Percentiles rank a stretch among this genome's conserved stretches.
Evolutionary conservation across 2,888 invertebrate genomes (phyloP).

Genomic region (Loripinus fragilis): DNA sequence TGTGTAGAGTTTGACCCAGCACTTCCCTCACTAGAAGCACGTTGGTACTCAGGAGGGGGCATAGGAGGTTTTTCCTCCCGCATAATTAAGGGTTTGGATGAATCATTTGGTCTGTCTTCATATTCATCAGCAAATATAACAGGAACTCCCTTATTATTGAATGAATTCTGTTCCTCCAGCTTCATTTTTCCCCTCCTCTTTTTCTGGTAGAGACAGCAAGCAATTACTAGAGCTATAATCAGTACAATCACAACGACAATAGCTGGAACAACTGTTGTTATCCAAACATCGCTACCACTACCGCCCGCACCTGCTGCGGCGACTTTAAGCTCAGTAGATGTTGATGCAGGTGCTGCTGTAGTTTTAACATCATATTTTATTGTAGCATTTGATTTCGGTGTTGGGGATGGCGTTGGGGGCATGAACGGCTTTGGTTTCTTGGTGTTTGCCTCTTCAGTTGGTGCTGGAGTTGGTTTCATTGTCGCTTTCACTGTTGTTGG

Average conservation of each 20-base stretch:
- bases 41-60: slow-evolving; percentile 77
- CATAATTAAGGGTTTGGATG: slow-evolving; percentile 95
- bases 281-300: slow-evolving; percentile 82
- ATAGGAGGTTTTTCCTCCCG: slow-evolving; percentile 96
- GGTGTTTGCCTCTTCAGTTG: slow-evolving; percentile 17
- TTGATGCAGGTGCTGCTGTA: slow-evolving; percentile 28
- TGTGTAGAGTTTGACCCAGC: slow-evolving; percentile 74
- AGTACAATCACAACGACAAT: slow-evolving; percentile 91
- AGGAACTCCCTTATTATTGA: slow-evolving; percentile 88
- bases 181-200: slow-evolving; percentile 92
- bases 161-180: slow-evolving; percentile 88
- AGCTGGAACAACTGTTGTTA: slow-evolving; percentile 94
- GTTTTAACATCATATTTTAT: slow-evolving; percentile 33
- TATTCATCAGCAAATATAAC: slow-evolving; percentile 97
- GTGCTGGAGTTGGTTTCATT: slow-evolving; percentile 24
- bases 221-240: slow-evolving; percentile 92
- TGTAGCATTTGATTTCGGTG: slow-evolving; percentile 41
- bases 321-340: slow-evolving; percentile 37
- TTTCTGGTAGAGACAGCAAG: slow-evolving; percentile 93
- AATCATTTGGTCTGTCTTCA: slow-evolving; percentile 92
- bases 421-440: slow-evolving; percentile 15
- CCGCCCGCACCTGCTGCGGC: slow-evolving; percentile 56
- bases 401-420: slow-evolving; percentile 3
- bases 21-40: slow-evolving; percentile 75
- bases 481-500: slow-evolving; percentile 32